phyloP scores from a whole-genome alignment of 2,888 invertebrate genomes.

The Philopedon plagiatum region DNA sequence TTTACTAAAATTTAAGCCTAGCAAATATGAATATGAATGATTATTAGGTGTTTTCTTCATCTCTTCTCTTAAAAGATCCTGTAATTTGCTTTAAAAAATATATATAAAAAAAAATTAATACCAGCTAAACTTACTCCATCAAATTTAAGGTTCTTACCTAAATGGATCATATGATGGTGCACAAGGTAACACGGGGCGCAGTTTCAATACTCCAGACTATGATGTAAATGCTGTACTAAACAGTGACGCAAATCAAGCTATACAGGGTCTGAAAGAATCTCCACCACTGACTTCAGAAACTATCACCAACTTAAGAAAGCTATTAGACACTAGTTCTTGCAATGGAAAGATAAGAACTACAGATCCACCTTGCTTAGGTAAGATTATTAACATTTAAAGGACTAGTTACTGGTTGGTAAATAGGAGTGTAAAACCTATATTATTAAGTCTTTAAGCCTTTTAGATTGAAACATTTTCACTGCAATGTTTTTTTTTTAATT shows the following conservation, averaged over 20 bases:
- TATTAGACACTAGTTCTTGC: conserved; percentile 50
- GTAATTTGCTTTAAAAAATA: no score
- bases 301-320: conserved; percentile 51
- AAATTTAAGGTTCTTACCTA: conserved; percentile 55
- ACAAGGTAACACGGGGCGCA: conserved; percentile 59
- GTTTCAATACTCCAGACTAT: conserved; percentile 55
- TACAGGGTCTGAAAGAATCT: conserved; percentile 50
- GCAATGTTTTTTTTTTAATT: no score
- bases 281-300: conserved; percentile 47
- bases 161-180: conserved; percentile 56
- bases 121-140: no score
- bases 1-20: no score
- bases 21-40: no score
- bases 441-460: no score
- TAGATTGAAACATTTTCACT: no score
- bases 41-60: no score
- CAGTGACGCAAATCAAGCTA: conserved; percentile 59
- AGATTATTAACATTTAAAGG: neutral
- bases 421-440: no score
- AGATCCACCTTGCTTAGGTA: conserved; percentile 41
- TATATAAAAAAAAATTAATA: no score
- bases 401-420: no score
- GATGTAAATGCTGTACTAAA: conserved; percentile 55
- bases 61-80: no score
- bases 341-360: conserved; percentile 30